phyloP scores from a whole-genome alignment of 2,113 vertebrate genomes.

The Suricata suricatta region DNA sequence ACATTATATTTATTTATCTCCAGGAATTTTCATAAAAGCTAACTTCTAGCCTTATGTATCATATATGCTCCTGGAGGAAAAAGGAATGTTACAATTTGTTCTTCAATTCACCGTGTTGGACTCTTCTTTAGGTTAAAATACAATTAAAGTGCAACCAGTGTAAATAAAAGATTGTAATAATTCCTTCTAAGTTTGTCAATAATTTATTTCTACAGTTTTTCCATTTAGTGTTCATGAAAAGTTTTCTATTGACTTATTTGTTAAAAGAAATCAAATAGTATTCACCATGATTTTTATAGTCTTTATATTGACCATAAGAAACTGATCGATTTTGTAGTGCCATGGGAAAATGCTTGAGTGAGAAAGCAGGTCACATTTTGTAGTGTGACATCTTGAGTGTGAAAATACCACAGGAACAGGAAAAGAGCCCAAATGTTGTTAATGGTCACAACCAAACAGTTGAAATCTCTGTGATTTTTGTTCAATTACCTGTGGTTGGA shows the following conservation, averaged over 20 bases:
- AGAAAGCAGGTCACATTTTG: not conserved
- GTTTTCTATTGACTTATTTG: not conserved
- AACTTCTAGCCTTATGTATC: not conserved
- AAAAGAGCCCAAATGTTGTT: not conserved
- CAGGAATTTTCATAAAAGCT: not conserved
- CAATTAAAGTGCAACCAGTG: not conserved
- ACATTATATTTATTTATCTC: not conserved
- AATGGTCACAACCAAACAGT: not conserved
- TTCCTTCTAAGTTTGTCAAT: not conserved
- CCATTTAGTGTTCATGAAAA: not conserved
- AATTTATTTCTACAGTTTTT: not conserved
- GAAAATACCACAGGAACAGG: not conserved
- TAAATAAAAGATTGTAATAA: not conserved
- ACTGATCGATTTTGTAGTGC: not conserved
- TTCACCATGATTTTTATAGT: not conserved
- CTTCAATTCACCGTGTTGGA: not conserved
- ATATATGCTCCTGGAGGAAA: not conserved
- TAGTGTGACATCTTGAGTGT: not conserved
- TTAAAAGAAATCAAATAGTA: not conserved
- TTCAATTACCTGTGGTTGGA: not conserved
- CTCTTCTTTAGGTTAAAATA: not conserved
- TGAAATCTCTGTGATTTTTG: not conserved
- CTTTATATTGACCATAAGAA: not conserved
- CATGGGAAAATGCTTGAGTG: not conserved
- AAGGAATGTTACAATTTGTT: not conserved